Conservation (phyloP, 2,113 vertebrate genomes). For the Pipra filicauda region DNA sequence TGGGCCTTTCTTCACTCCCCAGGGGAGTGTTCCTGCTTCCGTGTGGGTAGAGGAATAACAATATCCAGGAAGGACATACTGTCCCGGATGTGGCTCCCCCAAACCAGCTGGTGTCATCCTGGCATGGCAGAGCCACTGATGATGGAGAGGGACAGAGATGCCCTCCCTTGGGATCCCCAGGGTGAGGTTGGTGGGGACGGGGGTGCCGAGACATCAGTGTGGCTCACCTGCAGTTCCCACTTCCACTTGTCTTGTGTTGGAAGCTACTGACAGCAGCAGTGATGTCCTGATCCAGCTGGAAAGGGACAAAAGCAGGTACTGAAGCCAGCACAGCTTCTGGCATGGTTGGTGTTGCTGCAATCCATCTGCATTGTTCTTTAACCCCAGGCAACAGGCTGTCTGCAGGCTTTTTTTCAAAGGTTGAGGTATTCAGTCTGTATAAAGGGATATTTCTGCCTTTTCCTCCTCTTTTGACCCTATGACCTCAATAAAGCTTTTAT, state of each 20-base stretch:
- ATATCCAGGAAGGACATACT: not conserved
- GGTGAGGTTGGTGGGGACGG: accelerated
- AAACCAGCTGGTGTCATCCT: accelerated
- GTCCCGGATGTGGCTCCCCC: accelerated
- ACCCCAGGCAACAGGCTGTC: accelerated
- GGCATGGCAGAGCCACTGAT: not conserved
- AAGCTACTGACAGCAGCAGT: not conserved
- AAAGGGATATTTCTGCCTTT: not conserved
- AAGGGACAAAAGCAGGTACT: not conserved
- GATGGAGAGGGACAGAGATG: not conserved
- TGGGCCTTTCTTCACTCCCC: not conserved
- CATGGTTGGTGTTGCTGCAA: not conserved
- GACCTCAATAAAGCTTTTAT: not conserved
- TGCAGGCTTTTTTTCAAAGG: not conserved
- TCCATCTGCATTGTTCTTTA: accelerated
- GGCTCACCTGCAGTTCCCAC: no score
- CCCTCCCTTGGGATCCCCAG: accelerated
- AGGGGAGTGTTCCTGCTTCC: not conserved
- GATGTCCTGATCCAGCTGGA: not conserved
- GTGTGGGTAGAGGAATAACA: not conserved
- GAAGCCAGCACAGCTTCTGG: not conserved
- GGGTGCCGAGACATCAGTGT: accelerated
- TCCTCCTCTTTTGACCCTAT: not conserved
- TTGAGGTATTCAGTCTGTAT: accelerated
- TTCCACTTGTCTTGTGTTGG: not conserved